phyloP scores from a whole-genome alignment of 2,888 invertebrate genomes.

The Gari tellinella region DNA sequence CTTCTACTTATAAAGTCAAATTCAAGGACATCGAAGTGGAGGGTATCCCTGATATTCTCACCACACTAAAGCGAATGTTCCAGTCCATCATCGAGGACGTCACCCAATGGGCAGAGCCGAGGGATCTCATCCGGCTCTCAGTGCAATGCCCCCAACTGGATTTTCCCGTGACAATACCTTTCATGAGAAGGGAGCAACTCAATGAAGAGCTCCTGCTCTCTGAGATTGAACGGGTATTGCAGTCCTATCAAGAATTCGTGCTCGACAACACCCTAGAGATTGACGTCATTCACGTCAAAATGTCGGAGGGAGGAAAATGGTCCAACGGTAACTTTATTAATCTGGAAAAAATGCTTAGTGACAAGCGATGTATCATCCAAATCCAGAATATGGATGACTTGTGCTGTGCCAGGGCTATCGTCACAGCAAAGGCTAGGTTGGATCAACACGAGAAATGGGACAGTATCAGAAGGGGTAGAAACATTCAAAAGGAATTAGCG shows the following conservation, averaged over 20 bases:
- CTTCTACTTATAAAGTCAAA: slow-evolving; percentile 10
- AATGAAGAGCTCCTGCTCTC: slow-evolving; percentile 14
- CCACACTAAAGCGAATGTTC: too few species aligned
- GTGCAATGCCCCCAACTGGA: slow-evolving; percentile 28
- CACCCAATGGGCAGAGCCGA: slow-evolving; percentile 17
- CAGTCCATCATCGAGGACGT: slow-evolving; percentile 22
- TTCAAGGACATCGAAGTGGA: slow-evolving; percentile 32
- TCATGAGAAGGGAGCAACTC: background rate
- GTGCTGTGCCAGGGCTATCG: slow-evolving; percentile 50
- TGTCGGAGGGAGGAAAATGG: slow-evolving; percentile 15
- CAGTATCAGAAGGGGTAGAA: slow-evolving; percentile 18
- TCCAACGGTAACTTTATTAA: slow-evolving; percentile 3
- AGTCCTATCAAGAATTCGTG: slow-evolving; percentile 19
- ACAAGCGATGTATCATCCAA: slow-evolving; percentile 20
- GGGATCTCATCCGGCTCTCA: slow-evolving; percentile 14
- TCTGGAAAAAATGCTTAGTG: slow-evolving; percentile 1
- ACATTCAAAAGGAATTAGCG: slow-evolving; percentile 28
- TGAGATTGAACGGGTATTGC: slow-evolving; percentile 18
- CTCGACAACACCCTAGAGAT: slow-evolving; percentile 29
- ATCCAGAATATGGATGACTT: slow-evolving; percentile 43
- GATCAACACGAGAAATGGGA: slow-evolving; percentile 41
- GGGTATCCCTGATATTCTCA: slow-evolving; percentile 14
- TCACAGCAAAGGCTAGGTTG: slow-evolving; percentile 48
- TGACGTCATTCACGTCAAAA: slow-evolving; percentile 24
- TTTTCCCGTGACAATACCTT: slow-evolving; percentile 19